phyloP scores from a whole-genome alignment of 2,888 invertebrate genomes.

The Caenorhabditis sinica region DNA sequence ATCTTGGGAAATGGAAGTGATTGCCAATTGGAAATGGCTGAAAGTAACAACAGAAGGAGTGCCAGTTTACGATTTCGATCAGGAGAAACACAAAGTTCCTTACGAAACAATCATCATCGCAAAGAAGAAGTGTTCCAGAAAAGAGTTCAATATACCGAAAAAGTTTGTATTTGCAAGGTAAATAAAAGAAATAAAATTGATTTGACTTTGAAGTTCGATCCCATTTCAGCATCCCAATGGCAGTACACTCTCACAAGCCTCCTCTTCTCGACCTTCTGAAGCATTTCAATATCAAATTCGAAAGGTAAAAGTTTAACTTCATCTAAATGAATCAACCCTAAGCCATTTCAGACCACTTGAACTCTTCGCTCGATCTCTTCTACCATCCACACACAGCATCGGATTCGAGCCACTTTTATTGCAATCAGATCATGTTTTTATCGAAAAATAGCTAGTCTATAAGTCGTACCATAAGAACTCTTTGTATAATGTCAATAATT shows the following conservation, averaged over 20 bases:
- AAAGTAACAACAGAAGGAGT: conserved; percentile 90
- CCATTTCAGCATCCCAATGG: conserved; percentile 87
- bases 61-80: conserved; percentile 87
- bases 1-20: conserved; percentile 89
- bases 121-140: conserved; percentile 73
- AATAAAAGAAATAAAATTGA: background rate
- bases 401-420: conserved; percentile 90
- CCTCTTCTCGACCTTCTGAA: conserved; percentile 88
- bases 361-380: conserved; percentile 93
- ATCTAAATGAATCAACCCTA: background rate
- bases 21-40: conserved; percentile 88
- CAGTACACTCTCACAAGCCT: conserved; percentile 96
- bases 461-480: background rate
- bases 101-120: conserved; percentile 91
- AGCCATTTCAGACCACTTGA: conserved; percentile 87
- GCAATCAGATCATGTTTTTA: conserved; percentile 75
- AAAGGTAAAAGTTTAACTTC: background rate
- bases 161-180: conserved; percentile 59
- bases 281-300: conserved; percentile 51
- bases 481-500: conserved; percentile 26
- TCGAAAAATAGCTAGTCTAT: background rate
- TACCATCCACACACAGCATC: conserved; percentile 91
- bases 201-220: background rate
- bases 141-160: conserved; percentile 27
- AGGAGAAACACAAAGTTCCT: conserved; percentile 89